phyloP scores from a whole-genome alignment of 2,888 invertebrate species.

The Amiota communis region DNA sequence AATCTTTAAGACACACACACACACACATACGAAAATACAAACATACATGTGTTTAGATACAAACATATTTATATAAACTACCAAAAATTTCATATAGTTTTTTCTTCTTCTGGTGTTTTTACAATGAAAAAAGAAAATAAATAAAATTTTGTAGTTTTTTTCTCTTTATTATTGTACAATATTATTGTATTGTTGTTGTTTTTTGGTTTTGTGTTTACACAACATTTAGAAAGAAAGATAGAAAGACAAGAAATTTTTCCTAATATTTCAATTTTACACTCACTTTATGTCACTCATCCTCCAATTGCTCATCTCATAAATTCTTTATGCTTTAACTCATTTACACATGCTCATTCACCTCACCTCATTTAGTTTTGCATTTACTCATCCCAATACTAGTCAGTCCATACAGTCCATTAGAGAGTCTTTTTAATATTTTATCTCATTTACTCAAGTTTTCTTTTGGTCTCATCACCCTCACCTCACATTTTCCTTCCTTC shows the following conservation, averaged over 20 bases:
- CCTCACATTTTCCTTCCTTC: too few relatives aligned
- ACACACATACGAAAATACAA: not conserved
- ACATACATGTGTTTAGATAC: not conserved
- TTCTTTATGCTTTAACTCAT: not conserved
- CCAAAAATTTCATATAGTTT: constrained; percentile 11
- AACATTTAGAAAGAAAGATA: constrained; percentile 7
- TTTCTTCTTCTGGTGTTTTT: not conserved
- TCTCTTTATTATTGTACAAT: constrained; percentile 2
- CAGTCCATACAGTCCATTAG: not conserved
- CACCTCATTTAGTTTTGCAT: not conserved
- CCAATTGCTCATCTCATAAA: too few relatives aligned
- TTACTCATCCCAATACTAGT: not conserved
- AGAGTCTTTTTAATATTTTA: not conserved
- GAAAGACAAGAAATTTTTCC: too few relatives aligned
- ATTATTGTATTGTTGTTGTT: constrained; percentile 9
- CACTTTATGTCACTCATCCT: too few relatives aligned
- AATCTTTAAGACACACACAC: not conserved
- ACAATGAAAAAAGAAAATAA: too few relatives aligned
- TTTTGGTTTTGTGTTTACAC: constrained; percentile 16
- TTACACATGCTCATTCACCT: not conserved
- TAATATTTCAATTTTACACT: too few relatives aligned
- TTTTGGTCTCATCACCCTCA: too few relatives aligned
- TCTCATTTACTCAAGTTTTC: too few relatives aligned
- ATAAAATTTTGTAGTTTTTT: not conserved
- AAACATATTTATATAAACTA: constrained; percentile 16